Evolutionary conservation across 2,888 invertebrate genomes (phyloP).

Genomic region (Agrilus mali): DNA sequence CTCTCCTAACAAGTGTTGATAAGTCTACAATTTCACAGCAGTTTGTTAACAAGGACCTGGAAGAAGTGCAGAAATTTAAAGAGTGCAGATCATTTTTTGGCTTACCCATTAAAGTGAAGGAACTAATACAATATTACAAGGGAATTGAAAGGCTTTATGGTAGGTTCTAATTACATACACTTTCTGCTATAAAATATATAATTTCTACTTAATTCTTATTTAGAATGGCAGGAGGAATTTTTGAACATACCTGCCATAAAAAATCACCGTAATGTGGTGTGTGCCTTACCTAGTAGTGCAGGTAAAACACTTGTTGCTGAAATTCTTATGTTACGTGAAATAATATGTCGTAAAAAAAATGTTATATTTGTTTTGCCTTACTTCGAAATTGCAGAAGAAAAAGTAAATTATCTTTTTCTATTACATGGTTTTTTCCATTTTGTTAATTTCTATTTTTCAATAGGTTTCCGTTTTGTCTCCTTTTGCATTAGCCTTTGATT

Average conservation of each 20-base stretch:
- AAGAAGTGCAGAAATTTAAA: slow-evolving; percentile 8
- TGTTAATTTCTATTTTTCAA: slow-evolving; percentile 12
- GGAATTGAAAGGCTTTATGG: slow-evolving; percentile 75
- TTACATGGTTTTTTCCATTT: no score
- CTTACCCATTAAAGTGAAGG: slow-evolving; percentile 55
- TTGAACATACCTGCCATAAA: slow-evolving; percentile 62
- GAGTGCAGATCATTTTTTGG: slow-evolving; percentile 58
- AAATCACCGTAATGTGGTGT: slow-evolving; percentile 69
- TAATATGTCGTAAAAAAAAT: slow-evolving; percentile 69
- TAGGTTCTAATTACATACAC: slow-evolving; percentile 32
- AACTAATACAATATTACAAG: slow-evolving; percentile 59
- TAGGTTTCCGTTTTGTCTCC: slow-evolving; percentile 73
- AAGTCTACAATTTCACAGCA: slow-evolving; percentile 16
- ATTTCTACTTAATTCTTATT: slow-evolving; percentile 15
- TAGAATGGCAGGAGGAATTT: slow-evolving; percentile 94
- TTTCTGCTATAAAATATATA: slow-evolving; percentile 1
- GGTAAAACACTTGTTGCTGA: slow-evolving; percentile 97
- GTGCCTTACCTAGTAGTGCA: slow-evolving; percentile 90
- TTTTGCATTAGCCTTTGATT: slow-evolving; percentile 77
- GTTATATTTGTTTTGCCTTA: slow-evolving; percentile 85
- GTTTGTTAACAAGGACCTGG: slow-evolving; percentile 11
- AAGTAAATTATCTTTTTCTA: slow-evolving; percentile 42
- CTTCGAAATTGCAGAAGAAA: slow-evolving; percentile 95
- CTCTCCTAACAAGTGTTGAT: slow-evolving; percentile 24
- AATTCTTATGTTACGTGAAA: slow-evolving; percentile 77